Evolutionary conservation across 2,113 vertebrate species (phyloP).

Genomic region (cattle (Bos taurus)): ARS-UCD2.0 NC_037349.1:52623501-52624000

Average conservation of each 20-base stretch:
- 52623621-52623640: not conserved
- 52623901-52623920: not conserved
- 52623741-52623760: not conserved
- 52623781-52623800: not conserved
- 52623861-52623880: not conserved
- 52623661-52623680: not conserved
- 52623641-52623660: not conserved
- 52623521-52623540: not conserved
- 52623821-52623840: not conserved
- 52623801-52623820: not conserved
- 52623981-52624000: not conserved
- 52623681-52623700: slow-evolving; percentile 55
- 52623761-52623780: slow-evolving; percentile 69
- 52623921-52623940: not conserved
- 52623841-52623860: not conserved
- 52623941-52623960: not conserved
- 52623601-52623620: slow-evolving; percentile 35
- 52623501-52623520: not conserved
- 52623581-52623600: not conserved
- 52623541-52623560: slow-evolving; percentile 34
- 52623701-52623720: slow-evolving; percentile 44
- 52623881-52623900: not conserved
- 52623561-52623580: not conserved
- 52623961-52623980: not conserved
- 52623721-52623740: slow-evolving; percentile 71